Evolutionary conservation across 2,797 vertebrate genomes (phyloP), one percentile per base, ranked within the genome.

Genomic region (Poecilia picta): DNA sequence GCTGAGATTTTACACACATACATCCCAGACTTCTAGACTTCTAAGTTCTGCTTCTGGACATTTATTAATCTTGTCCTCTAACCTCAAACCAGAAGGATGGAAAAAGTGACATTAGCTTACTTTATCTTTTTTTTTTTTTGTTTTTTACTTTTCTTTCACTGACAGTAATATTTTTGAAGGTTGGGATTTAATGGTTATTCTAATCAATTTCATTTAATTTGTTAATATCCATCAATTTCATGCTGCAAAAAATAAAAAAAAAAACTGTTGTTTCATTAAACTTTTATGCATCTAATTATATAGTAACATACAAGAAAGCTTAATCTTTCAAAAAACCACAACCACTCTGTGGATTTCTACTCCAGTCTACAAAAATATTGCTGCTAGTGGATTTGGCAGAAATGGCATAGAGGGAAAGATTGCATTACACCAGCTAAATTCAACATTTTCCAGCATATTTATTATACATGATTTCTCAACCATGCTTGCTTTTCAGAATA

Each of bases 1-100:
- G 73, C 53, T 45, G 53, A 74, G 73, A 15, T 31, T 74, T 74
- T 16, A 43, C n/a, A 13, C 25, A 57, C 25, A 59, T 59, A n/a
- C 12, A 28, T 74, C 23, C 36, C 20, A 16, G 23, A 36, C 11
- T 73, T 53, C 33, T 18, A 18, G 7, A 51, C 10, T 31, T 51
- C 53, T 13, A 36, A 4, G 33, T 49, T 20, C 46, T 49, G 47
- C 25, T 73, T 25, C 46, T 36, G 47, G 72, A 73, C 18, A 51
- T 73, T 33, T 28, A n/a, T 28, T 28, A 6, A 73, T 49, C 31
- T 49, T 2, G 46, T 49, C 39, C 20, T 41, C 8, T 36, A 55
- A n/a, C 1, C 6, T 55, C 12, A 41, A 74, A 55, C n/a, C 41
- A 46, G 25, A n/a, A 18, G 13, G 41, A 31, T 16, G 41, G n/a